A percentile compares a stretch with the other conserved stretches of the same genome.
phyloP scores from a whole-genome alignment of 2,113 vertebrate species.

The Podocnemis expansa region DNA sequence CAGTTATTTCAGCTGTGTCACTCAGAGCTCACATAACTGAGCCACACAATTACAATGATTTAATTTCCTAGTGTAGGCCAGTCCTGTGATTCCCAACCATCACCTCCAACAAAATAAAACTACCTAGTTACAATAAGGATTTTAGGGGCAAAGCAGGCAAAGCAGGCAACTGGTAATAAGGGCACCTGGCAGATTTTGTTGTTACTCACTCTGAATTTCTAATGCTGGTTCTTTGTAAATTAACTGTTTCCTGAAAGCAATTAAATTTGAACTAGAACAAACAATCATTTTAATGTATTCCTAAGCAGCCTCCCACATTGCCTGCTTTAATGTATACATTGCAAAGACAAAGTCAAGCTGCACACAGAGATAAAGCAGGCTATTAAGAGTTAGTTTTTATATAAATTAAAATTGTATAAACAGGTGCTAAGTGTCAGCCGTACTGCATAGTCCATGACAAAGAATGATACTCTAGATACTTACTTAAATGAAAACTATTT shows the following conservation, averaged over 20 bases:
- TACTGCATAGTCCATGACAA: neutral
- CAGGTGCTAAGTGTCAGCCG: neutral
- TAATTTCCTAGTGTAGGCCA: neutral
- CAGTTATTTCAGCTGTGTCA: neutral
- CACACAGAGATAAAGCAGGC: neutral
- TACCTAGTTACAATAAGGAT: neutral
- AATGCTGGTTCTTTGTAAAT: neutral
- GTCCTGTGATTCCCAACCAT: neutral
- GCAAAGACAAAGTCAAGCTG: neutral
- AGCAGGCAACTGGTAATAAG: neutral
- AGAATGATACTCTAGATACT: neutral
- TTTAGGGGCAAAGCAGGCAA: neutral
- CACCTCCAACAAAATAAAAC: neutral
- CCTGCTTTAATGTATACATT: neutral
- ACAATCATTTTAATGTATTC: neutral
- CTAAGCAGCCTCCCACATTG: neutral
- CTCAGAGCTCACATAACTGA: neutral
- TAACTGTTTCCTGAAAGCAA: neutral
- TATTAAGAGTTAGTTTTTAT: neutral
- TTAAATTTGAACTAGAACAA: conserved; percentile 20
- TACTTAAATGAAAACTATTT: neutral
- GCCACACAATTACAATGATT: neutral
- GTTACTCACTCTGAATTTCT: neutral
- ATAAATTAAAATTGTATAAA: neutral
- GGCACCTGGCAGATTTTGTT: neutral